Evolutionary conservation across 2,113 vertebrate genomes (phyloP), one percentile per base, ranked within the genome.

Genomic region (Halichoeres trimaculatus): DNA sequence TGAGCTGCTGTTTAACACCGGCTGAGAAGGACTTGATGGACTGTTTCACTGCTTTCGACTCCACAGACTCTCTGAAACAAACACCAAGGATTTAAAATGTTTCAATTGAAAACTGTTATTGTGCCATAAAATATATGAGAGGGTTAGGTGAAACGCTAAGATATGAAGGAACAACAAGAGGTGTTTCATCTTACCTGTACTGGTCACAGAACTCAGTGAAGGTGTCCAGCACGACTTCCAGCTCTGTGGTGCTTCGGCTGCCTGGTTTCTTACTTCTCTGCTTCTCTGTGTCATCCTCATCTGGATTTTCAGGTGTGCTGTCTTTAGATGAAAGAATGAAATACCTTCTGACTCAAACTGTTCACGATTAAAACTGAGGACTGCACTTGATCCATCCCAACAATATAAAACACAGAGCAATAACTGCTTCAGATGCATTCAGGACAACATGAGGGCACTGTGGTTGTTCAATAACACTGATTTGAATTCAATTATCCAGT

Each of bases 1-100:
- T 73, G 43, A 98, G 86, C 17, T 97, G 93, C 8, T 93, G 92
- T 91, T 94, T 89, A 77, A 97, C 91, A 35, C 79, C 89, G 26
- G 73, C 76, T 81, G 88, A 91, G 84, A 98, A 94, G 23, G 36
- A 69, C 78, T 78, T 51, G 16, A 98, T 60, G 22, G 93, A 90
- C 74, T 88, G 78, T 81, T 72, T 93, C 81, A 91, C 93, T 14
- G 70, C 12, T 4, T 68, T 54, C 20, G 95, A 94, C 50, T 94
- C 91, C 73, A 93, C 53, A 10, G 87, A 86, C 88, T 95, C 79
- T 38, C 98, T 99, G 69, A 76, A 81, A 83, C 59, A 85, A 24
- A 23, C 53, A 70, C 3, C 2, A n/a, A 9, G 9, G 5, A 48
- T 13, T 8, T 2, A 8, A 5, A 17, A 19, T 6, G n/a, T 9